Evolutionary conservation across 2,113 vertebrate species (phyloP).

Genomic region (Jacana jacana): DNA sequence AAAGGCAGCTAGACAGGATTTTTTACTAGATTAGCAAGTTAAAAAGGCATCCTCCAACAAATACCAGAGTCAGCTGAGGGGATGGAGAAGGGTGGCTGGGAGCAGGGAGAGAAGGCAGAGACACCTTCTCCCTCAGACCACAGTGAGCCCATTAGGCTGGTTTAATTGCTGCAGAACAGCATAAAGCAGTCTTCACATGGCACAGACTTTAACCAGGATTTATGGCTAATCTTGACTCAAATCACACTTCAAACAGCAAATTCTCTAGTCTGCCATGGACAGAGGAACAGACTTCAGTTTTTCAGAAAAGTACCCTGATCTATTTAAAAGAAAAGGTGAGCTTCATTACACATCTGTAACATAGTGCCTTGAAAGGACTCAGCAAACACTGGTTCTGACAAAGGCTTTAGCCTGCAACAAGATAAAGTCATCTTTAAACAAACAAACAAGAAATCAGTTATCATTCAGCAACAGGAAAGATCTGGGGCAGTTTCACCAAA

Average conservation of each 20-base stretch:
- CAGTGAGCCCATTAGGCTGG: not conserved
- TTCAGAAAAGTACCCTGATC: not conserved
- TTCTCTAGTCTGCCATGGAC: not conserved
- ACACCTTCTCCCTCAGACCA: not conserved
- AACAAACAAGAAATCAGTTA: not conserved
- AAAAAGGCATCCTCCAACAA: not conserved
- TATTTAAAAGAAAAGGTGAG: not conserved
- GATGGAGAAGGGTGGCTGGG: not conserved
- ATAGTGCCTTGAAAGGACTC: not conserved
- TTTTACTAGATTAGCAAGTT: slow-evolving; percentile 14
- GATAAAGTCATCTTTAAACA: not conserved
- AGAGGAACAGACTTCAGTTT: not conserved
- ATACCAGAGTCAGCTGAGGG: not conserved
- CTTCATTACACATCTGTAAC: not conserved
- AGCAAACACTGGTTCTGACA: not conserved
- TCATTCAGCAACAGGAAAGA: not conserved
- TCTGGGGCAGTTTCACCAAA: not conserved
- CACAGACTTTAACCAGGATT: not conserved
- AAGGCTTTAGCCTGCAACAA: not conserved
- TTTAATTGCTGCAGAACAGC: not conserved
- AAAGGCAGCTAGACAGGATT: not conserved
- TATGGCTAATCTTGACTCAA: not conserved
- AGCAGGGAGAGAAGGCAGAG: not conserved
- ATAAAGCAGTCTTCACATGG: not conserved
- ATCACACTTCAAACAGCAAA: not conserved